phyloP scores from a whole-genome alignment of 2,888 invertebrate species.

The Ligdia adustata region DNA sequence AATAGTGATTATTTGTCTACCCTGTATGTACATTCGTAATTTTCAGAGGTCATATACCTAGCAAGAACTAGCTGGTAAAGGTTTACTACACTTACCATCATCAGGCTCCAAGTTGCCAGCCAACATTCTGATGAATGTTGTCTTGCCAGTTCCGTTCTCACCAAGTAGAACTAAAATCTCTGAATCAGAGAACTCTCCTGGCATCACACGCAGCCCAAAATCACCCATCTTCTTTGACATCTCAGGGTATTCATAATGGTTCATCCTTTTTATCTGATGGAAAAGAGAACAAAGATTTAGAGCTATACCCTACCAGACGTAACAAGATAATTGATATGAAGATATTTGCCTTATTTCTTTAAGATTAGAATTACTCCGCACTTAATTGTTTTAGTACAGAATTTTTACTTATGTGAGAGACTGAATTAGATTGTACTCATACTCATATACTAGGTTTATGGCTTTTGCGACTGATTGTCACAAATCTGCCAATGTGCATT shows the following conservation, averaged over 20 bases:
- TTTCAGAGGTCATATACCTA: too few species aligned
- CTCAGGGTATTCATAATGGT: conserved; percentile 96
- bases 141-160: conserved; percentile 99
- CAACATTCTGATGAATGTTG: conserved; percentile 99
- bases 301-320: background rate
- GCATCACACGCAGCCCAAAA: conserved; percentile 91
- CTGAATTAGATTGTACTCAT: too few species aligned
- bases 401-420: too few species aligned
- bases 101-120: conserved; percentile 98
- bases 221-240: conserved; percentile 94
- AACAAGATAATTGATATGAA: background rate
- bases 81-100: conserved; percentile 81
- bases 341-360: too few species aligned
- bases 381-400: too few species aligned
- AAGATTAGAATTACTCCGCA: too few species aligned
- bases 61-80: too few species aligned
- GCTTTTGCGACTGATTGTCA: too few species aligned
- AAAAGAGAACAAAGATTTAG: background rate
- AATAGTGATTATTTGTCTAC: too few species aligned
- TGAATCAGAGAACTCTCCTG: conserved; percentile 99
- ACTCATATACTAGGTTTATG: too few species aligned
- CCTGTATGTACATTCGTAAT: too few species aligned
- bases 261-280: conserved; percentile 92
- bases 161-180: conserved; percentile 98
- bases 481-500: too few species aligned